A percentile compares a stretch with the other conserved stretches of the same genome.
Conservation (phyloP, 2,888 invertebrate species). For the Nasonia oneida region DNA sequence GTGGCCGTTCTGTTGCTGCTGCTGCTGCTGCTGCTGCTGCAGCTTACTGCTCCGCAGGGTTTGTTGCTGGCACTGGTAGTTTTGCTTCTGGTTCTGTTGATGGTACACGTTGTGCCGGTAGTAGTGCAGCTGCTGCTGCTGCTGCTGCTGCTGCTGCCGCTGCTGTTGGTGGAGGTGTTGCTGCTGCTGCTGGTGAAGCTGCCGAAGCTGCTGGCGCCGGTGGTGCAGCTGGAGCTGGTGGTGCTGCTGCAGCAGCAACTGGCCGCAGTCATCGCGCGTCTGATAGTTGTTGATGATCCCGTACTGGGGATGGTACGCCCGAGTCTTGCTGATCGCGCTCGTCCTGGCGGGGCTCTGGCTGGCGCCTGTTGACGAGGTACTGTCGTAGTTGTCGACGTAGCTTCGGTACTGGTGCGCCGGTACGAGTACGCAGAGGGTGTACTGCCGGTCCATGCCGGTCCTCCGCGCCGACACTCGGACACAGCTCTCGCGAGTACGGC, state of each 20-base stretch:
- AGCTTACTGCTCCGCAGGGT: conserved; percentile 57
- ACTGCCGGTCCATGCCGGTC: conserved; percentile 78
- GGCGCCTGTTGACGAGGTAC: conserved; percentile 64
- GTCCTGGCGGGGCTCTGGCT: conserved; percentile 63
- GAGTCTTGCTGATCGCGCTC: background rate
- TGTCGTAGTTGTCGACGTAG: conserved; percentile 75
- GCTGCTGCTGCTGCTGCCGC: conserved; percentile 42
- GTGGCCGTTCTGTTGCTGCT: conserved; percentile 47
- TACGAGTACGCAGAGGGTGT: conserved; percentile 78
- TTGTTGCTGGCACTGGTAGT: conserved; percentile 44
- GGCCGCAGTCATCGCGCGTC: conserved; percentile 55
- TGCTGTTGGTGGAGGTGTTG: conserved; percentile 40
- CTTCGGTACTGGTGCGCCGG: conserved; percentile 78
- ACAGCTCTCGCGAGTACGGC: conserved; percentile 31
- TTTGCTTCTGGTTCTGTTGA: conserved; percentile 50
- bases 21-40: conserved; percentile 52
- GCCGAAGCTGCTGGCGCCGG: conserved; percentile 59
- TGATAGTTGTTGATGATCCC: conserved; percentile 55
- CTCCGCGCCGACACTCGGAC: conserved; percentile 62
- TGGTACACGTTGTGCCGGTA: conserved; percentile 59
- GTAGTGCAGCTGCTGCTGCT: conserved; percentile 61
- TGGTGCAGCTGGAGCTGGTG: conserved; percentile 52
- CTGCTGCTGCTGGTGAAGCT: conserved; percentile 63
- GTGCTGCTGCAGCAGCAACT: conserved; percentile 63
- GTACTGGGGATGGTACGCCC: conserved; percentile 47